Conservation (phyloP, 53 echinoderm and acorn worm genomes). For the Crossaster papposus region DNA sequence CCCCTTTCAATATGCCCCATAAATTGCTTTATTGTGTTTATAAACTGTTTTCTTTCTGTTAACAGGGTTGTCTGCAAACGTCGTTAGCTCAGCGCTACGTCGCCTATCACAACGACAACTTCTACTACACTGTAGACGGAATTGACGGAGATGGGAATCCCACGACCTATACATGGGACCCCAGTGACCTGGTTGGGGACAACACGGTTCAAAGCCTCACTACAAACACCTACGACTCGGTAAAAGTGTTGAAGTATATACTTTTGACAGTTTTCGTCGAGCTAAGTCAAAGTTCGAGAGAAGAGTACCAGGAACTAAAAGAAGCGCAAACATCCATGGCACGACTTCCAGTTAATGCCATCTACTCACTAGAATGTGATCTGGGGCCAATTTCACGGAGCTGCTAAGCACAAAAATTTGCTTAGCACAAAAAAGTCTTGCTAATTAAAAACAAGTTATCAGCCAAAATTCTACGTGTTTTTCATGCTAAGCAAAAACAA, state of each 20-base stretch:
- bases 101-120: conserved; percentile 66
- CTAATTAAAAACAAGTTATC: too few relatives aligned
- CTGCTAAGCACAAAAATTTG: too few relatives aligned
- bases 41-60: background rate
- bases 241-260: background rate
- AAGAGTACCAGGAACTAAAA: too few relatives aligned
- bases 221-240: conserved; percentile 58
- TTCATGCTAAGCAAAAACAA: too few relatives aligned
- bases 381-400: too few relatives aligned
- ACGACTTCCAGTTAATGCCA: too few relatives aligned
- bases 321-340: too few relatives aligned
- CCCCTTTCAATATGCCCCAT: too few relatives aligned
- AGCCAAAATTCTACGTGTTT: too few relatives aligned
- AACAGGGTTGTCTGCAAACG: conserved; percentile 70
- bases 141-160: background rate
- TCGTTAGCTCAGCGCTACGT: conserved; percentile 56
- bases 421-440: too few relatives aligned
- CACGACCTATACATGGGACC: conserved; percentile 3
- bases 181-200: conserved; percentile 27
- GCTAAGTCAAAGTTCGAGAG: too few relatives aligned
- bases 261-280: background rate
- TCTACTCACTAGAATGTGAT: too few relatives aligned
- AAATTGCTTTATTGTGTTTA: background rate
- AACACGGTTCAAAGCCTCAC: conserved; percentile 62
- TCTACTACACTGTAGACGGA: conserved; percentile 19